These are phyloP conservation scores for Baccha elongata DNA, from an alignment of 2,888 invertebrate genomes.

Conservation along the genomic window DNA sequence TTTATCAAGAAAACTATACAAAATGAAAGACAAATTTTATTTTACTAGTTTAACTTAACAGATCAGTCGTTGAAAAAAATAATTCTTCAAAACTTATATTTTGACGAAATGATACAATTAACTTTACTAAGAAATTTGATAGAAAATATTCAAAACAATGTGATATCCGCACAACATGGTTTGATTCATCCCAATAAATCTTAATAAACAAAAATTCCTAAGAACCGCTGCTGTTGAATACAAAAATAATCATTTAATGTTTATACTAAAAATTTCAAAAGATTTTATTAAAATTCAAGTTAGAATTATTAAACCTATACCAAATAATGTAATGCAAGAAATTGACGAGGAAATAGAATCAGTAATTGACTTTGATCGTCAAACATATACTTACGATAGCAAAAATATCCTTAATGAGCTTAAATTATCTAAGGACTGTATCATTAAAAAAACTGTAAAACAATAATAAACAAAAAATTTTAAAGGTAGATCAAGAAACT, in stretches of 20 bases:
- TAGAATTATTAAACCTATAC: background rate
- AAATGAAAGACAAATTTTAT: conserved; percentile 2
- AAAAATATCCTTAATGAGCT: too few relatives aligned
- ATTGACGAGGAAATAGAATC: background rate
- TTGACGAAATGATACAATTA: too few relatives aligned
- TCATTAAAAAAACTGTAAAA: background rate
- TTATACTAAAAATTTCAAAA: conserved; percentile 5
- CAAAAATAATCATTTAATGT: background rate
- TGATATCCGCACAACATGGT: too few relatives aligned
- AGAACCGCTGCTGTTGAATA: background rate
- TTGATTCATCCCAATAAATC: too few relatives aligned
- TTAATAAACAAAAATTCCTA: too few relatives aligned
- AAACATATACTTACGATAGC: background rate
- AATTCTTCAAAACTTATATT: too few relatives aligned
- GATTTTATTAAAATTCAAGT: background rate
- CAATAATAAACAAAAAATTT: background rate
- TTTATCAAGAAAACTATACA: background rate
- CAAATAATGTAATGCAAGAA: background rate
- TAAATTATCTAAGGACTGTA: too few relatives aligned
- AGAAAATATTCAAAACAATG: too few relatives aligned
- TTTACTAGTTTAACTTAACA: background rate
- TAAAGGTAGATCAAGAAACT: background rate
- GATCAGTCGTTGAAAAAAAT: background rate
- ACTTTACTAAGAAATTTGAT: too few relatives aligned
- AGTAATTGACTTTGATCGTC: background rate